Percentiles rank a stretch among this genome's conserved stretches.
phyloP scores from a whole-genome alignment of 2,797 vertebrate species.

The Danio albolineatus region DNA sequence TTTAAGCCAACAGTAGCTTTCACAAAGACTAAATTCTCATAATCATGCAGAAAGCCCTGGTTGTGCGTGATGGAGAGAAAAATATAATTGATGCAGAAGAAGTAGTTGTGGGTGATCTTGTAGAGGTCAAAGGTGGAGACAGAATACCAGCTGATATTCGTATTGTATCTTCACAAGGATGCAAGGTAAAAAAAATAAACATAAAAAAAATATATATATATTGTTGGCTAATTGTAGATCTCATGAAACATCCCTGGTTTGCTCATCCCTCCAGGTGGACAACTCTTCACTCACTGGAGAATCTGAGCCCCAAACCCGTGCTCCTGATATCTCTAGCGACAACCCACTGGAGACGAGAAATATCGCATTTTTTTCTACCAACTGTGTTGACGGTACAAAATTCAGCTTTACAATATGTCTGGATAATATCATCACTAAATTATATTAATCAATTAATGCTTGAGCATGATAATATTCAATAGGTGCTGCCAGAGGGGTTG shows the following conservation, averaged over 20 bases:
- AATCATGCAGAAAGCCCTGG: conserved; percentile 86
- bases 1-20: neutral
- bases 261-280: conserved; percentile 84
- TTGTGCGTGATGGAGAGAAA: conserved; percentile 90
- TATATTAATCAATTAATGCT: neutral
- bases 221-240: neutral
- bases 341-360: conserved; percentile 95
- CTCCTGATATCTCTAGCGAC: conserved; percentile 93
- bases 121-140: conserved; percentile 92
- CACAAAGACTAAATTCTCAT: neutral
- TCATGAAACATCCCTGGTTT: neutral
- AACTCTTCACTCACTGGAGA: conserved; percentile 97
- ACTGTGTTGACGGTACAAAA: conserved; percentile 92
- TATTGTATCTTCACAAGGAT: conserved; percentile 88
- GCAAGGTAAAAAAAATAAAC: conserved; percentile 80
- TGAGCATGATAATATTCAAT: neutral
- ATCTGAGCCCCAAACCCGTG: conserved; percentile 93
- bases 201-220: too few relatives aligned
- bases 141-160: conserved; percentile 89
- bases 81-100: conserved; percentile 88
- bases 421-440: neutral
- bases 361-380: conserved; percentile 98
- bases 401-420: neutral
- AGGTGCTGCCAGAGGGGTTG: conserved; percentile 93
- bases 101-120: conserved; percentile 88